These are phyloP conservation scores for Callosobruchus maculatus DNA, from an alignment of 2,888 invertebrate species.

Conservation along the genomic window DNA sequence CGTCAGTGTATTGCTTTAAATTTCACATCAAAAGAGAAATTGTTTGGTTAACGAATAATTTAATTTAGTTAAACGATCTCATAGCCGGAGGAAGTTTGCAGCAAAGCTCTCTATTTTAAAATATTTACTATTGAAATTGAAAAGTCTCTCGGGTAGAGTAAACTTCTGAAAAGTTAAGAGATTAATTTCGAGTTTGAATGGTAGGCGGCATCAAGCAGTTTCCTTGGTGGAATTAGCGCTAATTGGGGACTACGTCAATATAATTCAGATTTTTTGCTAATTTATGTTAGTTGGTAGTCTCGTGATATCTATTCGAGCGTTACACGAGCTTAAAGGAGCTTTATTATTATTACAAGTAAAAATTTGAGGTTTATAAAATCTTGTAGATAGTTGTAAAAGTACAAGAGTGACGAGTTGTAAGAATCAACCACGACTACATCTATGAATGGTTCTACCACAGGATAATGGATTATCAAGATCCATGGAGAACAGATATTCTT, in stretches of 20 bases:
- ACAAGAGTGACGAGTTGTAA: too few species aligned
- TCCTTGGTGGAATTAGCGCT: neutral
- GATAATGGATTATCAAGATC: too few species aligned
- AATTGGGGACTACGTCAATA: neutral
- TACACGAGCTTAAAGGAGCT: too few species aligned
- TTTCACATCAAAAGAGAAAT: neutral
- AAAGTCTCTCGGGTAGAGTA: constrained; percentile 1
- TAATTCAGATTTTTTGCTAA: neutral
- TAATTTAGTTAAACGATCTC: constrained; percentile 1
- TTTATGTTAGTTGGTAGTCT: too few species aligned
- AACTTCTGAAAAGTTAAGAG: neutral
- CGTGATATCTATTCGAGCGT: too few species aligned
- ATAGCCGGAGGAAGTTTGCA: neutral
- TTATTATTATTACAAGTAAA: too few species aligned
- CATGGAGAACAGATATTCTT: too few species aligned
- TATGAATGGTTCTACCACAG: too few species aligned
- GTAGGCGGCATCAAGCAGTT: neutral
- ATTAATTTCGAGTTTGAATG: constrained; percentile 1
- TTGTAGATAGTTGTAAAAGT: too few species aligned
- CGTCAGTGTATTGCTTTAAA: neutral
- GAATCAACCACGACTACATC: too few species aligned
- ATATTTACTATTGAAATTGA: constrained; percentile 6
- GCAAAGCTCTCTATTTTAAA: constrained; percentile 4
- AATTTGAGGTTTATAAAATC: too few species aligned
- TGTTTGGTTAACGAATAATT: neutral